Base-by-base conservation (phyloP, 1,140 invertebrate genomes). In the Mamestra configurata region DNA sequence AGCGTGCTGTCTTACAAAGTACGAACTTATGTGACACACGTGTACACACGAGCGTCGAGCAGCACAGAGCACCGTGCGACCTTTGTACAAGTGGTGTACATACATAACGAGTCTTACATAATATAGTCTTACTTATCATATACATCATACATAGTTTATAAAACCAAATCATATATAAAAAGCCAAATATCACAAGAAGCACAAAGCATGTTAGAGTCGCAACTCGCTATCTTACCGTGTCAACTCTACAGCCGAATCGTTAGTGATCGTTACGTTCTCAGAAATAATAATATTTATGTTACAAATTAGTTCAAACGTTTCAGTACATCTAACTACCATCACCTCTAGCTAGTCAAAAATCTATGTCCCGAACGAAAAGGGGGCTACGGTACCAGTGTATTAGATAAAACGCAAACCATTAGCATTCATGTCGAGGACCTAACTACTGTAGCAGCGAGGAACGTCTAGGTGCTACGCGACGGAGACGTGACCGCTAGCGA, bases 131-230 rank as follows among this genome's bases (percentile, higher is more conserved):
- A 75, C 53, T 43, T 61, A 75, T 75, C 8, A 57, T 37, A 73
- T 75, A 76, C 64, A 86, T 40, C 76, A 80, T 79, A 86, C 68
- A 81, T 77, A 79, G 57, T 82, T 77, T 82, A 81, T 85, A 87
- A n/a, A 88, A 82, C 81, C 66, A 94, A 91, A 82, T 82, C 27
- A 83, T 81, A 91, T 81, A 91, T 92, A 92, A 94, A 90, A 94
- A 94, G 91, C 91, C 86, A 93, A 93, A 92, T 90, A 91, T 93
- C 86, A 94, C 91, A 93, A 93, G 82, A 94, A 94, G 93, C 93
- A 77, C 79, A 84, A 94, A 94, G 92, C 92, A 87, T 87, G 82
- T 84, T 79, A 68, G 43, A 37, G 71, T 68, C 53, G 64, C 40
- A 64, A 59, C 64, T 71, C 76, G 51, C 70, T 40, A 35, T 79